phyloP scores from a whole-genome alignment of 2,797 vertebrate species.

The Cyprinodon diabolis region DNA sequence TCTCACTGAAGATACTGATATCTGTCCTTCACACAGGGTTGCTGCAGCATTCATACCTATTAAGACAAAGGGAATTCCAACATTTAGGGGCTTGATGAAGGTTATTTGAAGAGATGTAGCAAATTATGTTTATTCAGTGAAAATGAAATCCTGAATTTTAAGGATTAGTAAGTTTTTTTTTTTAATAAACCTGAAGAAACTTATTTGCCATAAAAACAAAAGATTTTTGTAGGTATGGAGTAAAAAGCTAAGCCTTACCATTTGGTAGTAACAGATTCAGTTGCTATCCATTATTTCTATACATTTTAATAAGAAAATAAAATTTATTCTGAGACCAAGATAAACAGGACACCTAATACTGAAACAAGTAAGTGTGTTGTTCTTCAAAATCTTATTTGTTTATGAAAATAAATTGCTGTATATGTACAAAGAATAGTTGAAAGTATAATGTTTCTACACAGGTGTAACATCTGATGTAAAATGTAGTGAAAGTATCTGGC shows the following conservation, averaged over 20 bases:
- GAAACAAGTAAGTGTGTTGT: not conserved
- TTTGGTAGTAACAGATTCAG: not conserved
- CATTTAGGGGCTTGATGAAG: constrained; percentile 1
- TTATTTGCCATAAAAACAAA: not conserved
- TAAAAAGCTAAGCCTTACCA: not conserved
- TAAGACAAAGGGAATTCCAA: constrained; percentile 20
- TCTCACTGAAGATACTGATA: constrained; percentile 58
- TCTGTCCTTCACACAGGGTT: constrained; percentile 71
- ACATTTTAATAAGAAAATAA: not conserved
- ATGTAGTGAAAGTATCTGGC: too few species aligned
- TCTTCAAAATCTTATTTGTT: not conserved
- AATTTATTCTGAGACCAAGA: not conserved
- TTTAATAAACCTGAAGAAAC: not conserved
- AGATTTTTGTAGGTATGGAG: not conserved
- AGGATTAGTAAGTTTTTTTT: too few species aligned
- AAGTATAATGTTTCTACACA: too few species aligned
- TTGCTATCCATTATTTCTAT: not conserved
- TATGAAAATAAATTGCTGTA: not conserved
- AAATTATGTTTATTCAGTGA: not conserved
- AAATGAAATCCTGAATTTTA: not conserved
- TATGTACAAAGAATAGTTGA: not conserved
- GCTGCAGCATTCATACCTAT: constrained; percentile 49
- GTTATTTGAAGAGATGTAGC: not conserved
- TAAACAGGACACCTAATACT: not conserved
- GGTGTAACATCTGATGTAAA: too few species aligned